Conservation (phyloP, 37 sponge, comb jelly and placozoan genomes). For the Chondrosia reniformis region DNA sequence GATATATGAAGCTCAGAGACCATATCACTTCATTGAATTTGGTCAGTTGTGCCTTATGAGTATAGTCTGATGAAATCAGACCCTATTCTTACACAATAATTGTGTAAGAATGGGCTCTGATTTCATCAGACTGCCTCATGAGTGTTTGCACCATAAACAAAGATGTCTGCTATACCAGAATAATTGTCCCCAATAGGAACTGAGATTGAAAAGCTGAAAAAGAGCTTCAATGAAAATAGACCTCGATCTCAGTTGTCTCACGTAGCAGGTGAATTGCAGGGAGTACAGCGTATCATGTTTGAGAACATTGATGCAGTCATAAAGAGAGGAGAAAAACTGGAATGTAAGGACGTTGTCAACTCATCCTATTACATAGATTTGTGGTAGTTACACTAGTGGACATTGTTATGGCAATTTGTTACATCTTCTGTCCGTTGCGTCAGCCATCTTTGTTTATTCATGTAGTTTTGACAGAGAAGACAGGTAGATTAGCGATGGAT, state of each 20-base stretch:
- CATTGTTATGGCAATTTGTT: background rate
- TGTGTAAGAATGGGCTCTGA: background rate
- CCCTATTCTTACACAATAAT: no score
- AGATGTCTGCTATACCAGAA: background rate
- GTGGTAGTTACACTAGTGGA: background rate
- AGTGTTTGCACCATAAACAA: no score
- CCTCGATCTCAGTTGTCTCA: conserved; percentile 65
- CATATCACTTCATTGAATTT: conserved; percentile 94
- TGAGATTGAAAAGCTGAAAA: conserved; percentile 81
- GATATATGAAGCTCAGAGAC: conserved; percentile 71
- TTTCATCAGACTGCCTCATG: background rate
- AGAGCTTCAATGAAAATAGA: conserved; percentile 71
- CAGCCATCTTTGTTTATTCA: background rate
- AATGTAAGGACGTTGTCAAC: conserved; percentile 49
- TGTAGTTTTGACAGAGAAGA: conserved; percentile 80
- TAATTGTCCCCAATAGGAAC: conserved; percentile 66
- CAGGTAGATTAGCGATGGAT: conserved; percentile 51
- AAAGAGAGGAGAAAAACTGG: conserved; percentile 91
- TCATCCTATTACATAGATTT: background rate
- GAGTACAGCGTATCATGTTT: conserved; percentile 98
- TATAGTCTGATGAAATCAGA: no score
- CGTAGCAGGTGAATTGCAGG: conserved; percentile 86
- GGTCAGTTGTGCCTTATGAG: conserved; percentile 71
- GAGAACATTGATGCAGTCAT: conserved; percentile 96
- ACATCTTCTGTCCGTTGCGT: background rate